Evolutionary conservation across 2,888 invertebrate genomes (phyloP).

Genomic region (Hartigia nigra): DNA sequence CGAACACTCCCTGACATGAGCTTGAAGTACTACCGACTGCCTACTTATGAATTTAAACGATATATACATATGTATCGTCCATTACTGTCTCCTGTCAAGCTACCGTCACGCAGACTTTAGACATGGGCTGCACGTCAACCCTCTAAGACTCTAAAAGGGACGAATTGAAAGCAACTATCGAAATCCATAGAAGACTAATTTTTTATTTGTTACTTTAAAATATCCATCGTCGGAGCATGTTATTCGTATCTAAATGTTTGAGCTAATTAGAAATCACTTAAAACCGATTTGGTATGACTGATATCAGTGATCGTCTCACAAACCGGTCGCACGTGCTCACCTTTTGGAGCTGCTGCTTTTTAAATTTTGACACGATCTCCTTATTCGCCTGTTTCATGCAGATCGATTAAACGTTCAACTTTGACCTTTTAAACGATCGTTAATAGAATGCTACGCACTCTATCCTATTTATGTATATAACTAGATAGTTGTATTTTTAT

Average conservation of each 20-base stretch:
- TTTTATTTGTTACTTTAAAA: no score
- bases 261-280: neutral
- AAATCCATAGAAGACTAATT: neutral
- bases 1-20: constrained; percentile 28
- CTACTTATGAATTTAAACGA: constrained; percentile 41
- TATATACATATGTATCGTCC: constrained; percentile 38
- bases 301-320: neutral
- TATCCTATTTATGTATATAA: neutral
- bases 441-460: neutral
- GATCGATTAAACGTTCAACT: neutral
- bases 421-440: neutral
- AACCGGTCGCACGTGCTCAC: neutral
- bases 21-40: constrained; percentile 24
- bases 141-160: neutral
- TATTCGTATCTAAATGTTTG: neutral
- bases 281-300: neutral
- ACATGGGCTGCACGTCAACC: neutral
- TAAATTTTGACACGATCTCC: neutral
- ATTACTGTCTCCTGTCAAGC: constrained; percentile 35
- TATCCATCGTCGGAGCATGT: neutral
- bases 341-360: neutral
- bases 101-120: neutral
- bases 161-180: neutral
- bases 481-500: neutral
- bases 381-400: neutral